Percentiles rank a stretch among this genome's conserved stretches.
These are phyloP conservation scores for Ascidia mentula DNA, from an alignment of 23 tunicate genomes.

Conservation along the genomic window DNA sequence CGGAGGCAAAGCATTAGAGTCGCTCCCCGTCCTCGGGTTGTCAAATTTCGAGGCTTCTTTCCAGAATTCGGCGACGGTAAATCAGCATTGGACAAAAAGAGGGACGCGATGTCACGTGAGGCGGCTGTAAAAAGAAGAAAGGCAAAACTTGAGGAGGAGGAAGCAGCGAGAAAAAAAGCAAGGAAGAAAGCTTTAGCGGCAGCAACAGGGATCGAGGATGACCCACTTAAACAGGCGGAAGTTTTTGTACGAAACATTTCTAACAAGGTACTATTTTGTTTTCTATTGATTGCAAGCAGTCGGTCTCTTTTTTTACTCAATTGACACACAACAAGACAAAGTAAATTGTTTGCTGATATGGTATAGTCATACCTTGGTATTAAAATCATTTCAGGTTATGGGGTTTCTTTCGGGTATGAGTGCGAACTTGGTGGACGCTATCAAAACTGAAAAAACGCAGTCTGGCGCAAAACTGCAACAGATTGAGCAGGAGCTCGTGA, in stretches of 20 bases:
- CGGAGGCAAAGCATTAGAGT: conserved; percentile 28
- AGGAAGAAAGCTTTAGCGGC: conserved; percentile 15
- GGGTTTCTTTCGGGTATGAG: conserved; percentile 23
- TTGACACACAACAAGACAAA: no score
- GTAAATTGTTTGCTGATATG: not conserved
- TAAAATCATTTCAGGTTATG: conserved; percentile 9
- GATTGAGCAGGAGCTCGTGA: conserved; percentile 8
- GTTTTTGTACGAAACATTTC: conserved; percentile 42
- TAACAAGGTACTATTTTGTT: conserved; percentile 18
- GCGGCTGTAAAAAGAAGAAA: conserved; percentile 22
- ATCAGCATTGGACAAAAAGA: conserved; percentile 13
- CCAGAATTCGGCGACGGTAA: conserved; percentile 13
- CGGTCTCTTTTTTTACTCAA: no score
- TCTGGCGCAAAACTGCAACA: conserved; percentile 16
- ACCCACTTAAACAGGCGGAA: conserved; percentile 50
- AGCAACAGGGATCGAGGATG: conserved; percentile 31
- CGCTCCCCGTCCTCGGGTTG: conserved; percentile 21
- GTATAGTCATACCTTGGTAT: not conserved
- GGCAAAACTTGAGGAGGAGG: conserved; percentile 19
- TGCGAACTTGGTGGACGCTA: conserved; percentile 22
- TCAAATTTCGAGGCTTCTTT: conserved; percentile 31
- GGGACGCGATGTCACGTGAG: conserved; percentile 18
- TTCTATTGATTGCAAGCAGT: no score
- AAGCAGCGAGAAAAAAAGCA: conserved; percentile 16
- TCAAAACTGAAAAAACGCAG: conserved; percentile 9